Conservation (phyloP, 2,113 vertebrate species). For the Microcebus lehilahytsara region DNA sequence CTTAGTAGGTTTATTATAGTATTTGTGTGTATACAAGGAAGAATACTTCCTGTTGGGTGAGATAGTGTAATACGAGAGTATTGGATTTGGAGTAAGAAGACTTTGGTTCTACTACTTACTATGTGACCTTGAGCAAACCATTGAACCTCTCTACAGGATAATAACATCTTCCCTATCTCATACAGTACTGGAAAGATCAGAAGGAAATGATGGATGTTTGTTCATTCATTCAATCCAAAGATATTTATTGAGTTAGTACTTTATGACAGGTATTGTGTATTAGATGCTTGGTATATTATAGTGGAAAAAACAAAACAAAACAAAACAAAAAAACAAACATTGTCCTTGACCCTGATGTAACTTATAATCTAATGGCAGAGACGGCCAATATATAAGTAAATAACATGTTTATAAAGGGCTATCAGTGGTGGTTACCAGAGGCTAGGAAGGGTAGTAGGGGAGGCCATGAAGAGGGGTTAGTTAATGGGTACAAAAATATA, state of each 20-base stretch:
- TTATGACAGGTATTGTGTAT: background rate
- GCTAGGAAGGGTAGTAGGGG: background rate
- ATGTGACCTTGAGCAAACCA: background rate
- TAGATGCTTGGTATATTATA: background rate
- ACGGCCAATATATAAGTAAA: constrained; percentile 27
- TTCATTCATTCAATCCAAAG: constrained; percentile 28
- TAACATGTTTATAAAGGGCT: background rate
- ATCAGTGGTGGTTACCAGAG: background rate
- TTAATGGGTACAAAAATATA: background rate
- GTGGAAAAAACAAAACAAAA: background rate
- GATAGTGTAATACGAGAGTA: background rate
- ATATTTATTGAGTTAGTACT: background rate
- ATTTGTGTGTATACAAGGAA: constrained; percentile 35
- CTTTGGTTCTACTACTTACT: constrained; percentile 5
- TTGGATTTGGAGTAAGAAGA: constrained; percentile 28
- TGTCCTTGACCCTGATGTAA: background rate
- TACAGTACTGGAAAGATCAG: background rate
- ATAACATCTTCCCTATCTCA: background rate
- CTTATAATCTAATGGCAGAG: background rate
- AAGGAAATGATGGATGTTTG: constrained; percentile 25
- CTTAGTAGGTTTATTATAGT: constrained; percentile 31
- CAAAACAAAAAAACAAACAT: background rate
- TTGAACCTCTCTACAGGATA: background rate
- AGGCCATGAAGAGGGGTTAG: background rate
- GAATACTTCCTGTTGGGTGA: background rate